A percentile compares a stretch with the other conserved stretches of the same genome.
Evolutionary conservation across 2,888 invertebrate genomes (phyloP).

Genomic region (Papilio protenor): DNA sequence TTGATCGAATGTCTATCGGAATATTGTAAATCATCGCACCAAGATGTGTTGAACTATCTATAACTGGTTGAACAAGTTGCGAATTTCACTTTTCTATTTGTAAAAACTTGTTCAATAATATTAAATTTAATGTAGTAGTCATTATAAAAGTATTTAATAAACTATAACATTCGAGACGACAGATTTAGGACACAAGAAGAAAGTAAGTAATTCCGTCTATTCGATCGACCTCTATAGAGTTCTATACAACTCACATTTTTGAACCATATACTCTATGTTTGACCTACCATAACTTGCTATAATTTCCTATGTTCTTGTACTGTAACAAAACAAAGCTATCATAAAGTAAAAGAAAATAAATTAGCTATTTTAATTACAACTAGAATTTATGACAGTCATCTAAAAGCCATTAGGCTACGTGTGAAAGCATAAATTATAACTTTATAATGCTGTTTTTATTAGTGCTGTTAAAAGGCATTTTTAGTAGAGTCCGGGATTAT

Average conservation of each 20-base stretch:
- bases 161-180: not conserved
- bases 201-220: not conserved
- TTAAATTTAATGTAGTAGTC: not conserved
- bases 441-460: constrained; percentile 3
- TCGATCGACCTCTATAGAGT: no score
- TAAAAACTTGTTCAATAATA: not conserved
- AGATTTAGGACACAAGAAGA: not conserved
- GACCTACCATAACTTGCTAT: no score
- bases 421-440: constrained; percentile 19
- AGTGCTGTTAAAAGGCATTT: not conserved
- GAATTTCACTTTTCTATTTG: constrained; percentile 33
- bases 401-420: constrained; percentile 14
- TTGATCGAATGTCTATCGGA: not conserved
- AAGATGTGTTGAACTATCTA: constrained; percentile 1
- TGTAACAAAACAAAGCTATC: not conserved
- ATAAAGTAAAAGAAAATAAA: not conserved
- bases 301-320: no score
- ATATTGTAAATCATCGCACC: not conserved
- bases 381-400: constrained; percentile 12
- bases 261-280: no score
- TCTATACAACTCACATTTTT: no score
- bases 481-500: not conserved
- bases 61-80: not conserved
- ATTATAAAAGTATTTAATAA: constrained; percentile 14
- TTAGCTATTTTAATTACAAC: not conserved